phyloP scores from a whole-genome alignment of 1,140 invertebrate genomes.

The Musca domestica region DNA sequence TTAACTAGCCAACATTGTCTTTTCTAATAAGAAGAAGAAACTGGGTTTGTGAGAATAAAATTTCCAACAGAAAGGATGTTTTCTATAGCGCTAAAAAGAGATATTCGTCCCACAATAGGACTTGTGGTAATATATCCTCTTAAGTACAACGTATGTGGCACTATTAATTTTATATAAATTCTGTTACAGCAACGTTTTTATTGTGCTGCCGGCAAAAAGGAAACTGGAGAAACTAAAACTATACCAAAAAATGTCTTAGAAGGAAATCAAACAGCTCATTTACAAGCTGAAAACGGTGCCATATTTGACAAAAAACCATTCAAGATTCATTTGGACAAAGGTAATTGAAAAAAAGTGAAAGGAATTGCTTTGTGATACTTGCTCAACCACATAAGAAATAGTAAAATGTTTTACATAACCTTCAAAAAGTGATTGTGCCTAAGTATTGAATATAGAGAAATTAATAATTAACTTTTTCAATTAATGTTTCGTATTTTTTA shows the following conservation, averaged over 20 bases:
- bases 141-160: too few species aligned
- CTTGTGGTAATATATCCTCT: conserved; percentile 8
- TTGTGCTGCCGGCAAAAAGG: conserved; percentile 24
- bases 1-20: too few species aligned
- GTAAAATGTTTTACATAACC: conserved; percentile 42
- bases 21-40: too few species aligned
- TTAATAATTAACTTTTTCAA: background rate
- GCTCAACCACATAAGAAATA: background rate
- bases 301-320: conserved; percentile 90
- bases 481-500: conserved; percentile 31
- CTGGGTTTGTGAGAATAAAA: too few species aligned
- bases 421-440: conserved; percentile 1
- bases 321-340: conserved; percentile 68
- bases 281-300: conserved; percentile 67
- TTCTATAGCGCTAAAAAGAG: background rate
- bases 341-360: conserved; percentile 35
- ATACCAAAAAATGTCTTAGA: conserved; percentile 67
- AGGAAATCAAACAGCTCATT: conserved; percentile 59
- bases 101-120: background rate
- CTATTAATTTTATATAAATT: background rate
- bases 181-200: conserved; percentile 35
- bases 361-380: background rate
- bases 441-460: background rate
- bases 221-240: conserved; percentile 40
- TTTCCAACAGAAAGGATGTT: too few species aligned